These are phyloP conservation scores for Rhabdornis inornatus DNA, from an alignment of 2,113 vertebrate species.

Conservation along the genomic window DNA sequence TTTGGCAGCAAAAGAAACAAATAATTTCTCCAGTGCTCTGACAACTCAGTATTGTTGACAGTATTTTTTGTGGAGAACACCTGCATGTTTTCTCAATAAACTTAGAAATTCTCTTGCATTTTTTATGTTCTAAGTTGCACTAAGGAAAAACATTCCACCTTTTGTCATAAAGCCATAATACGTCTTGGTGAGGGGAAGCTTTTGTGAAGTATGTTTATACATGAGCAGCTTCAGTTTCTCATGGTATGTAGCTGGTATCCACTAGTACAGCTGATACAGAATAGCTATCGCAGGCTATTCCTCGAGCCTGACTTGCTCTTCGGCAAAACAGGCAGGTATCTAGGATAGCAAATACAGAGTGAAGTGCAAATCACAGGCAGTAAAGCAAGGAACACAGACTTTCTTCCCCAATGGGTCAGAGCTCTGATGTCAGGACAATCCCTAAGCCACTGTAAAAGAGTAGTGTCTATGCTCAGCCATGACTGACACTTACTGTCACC, in stretches of 20 bases:
- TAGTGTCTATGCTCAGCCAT: not conserved
- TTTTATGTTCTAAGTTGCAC: not conserved
- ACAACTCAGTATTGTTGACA: not conserved
- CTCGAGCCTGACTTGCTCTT: not conserved
- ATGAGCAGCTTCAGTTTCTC: not conserved
- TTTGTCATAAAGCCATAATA: not conserved
- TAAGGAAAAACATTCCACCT: not conserved
- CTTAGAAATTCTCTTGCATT: not conserved
- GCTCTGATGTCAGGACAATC: not conserved
- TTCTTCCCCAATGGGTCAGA: not conserved
- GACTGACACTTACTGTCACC: not conserved
- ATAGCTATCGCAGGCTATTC: not conserved
- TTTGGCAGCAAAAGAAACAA: not conserved
- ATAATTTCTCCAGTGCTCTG: not conserved
- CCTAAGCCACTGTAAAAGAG: not conserved
- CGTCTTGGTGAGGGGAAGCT: not conserved
- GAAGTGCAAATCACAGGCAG: fast-evolving
- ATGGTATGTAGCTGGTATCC: not conserved
- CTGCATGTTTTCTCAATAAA: not conserved
- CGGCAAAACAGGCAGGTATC: not conserved
- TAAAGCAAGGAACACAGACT: not conserved
- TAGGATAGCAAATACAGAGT: not conserved
- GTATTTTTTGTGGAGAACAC: not conserved
- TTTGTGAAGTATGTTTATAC: not conserved
- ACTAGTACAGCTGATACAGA: not conserved